Evolutionary conservation across 2,888 invertebrate genomes (phyloP), one percentile per base, ranked within the genome.

Genomic region (Aricia artaxerxes): DNA sequence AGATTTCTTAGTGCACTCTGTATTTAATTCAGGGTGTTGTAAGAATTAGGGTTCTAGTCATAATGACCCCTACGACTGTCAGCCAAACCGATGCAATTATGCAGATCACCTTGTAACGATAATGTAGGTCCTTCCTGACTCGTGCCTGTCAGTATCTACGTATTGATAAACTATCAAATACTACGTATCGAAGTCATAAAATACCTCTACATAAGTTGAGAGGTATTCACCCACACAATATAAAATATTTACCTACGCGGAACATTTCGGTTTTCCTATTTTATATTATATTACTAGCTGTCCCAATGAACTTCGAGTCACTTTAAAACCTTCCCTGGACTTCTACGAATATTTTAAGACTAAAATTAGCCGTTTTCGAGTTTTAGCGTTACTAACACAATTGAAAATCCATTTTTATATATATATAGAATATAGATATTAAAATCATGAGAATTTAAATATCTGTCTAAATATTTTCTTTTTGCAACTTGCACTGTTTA

Each of bases 121-220:
- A 38, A 44, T 73, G 73, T 73, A 73, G 40, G 73, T 73, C 73
- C 24, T 73, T 73, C 73, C 73, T 44, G 24, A 73, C 44, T 73
- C 73, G 40, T 44, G 73, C 69, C 13, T 24, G 73, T 24, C 44
- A 73, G 13, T n/a, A 73, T n/a, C 13, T 1, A 73, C 5, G 38
- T 73, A 73, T 73, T 40, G 44, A 73, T 44, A 73, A 38, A 73
- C 44, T 73, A 44, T 69, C 69, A 13, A 35, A 69, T 11, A 64
- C 64, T 64, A 31, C 61, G 11, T 69, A 31, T 35, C 35, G 1
- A 64, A 69, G 35, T 69, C 5, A 13, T 38, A 16, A 35, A 38
- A 38, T 38, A 69, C 0, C 24, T 24, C 64, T 64, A 31, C 64
- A 24, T 64, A 24, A 64, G 9, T 64, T 35, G 2, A 35, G 35